Percentiles rank a stretch among this genome's conserved stretches.
phyloP scores from a whole-genome alignment of 2,113 vertebrate genomes.

The Tyto alba region DNA sequence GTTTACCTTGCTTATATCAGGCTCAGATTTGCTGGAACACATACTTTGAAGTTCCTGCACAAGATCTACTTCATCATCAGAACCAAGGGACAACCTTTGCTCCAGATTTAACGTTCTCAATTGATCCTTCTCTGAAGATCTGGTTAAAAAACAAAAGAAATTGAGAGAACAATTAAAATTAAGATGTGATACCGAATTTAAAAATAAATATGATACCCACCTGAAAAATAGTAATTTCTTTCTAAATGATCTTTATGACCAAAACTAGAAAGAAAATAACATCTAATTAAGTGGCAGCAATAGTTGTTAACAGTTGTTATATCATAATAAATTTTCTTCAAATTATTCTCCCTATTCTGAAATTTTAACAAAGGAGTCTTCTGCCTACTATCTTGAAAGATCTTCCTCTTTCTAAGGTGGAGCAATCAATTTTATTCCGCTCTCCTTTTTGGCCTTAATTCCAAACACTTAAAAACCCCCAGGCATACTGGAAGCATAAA shows the following conservation, averaged over 20 bases:
- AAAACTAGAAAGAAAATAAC: neutral
- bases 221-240: neutral
- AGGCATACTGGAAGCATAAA: neutral
- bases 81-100: slow-evolving; percentile 78
- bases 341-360: neutral
- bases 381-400: neutral
- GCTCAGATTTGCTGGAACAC: slow-evolving; percentile 95
- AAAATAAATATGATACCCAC: neutral
- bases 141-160: neutral
- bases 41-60: slow-evolving; percentile 89
- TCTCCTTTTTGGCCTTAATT: neutral
- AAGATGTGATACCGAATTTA: neutral
- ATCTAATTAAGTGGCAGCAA: neutral
- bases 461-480: neutral
- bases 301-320: neutral
- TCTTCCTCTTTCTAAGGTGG: neutral
- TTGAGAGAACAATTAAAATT: neutral
- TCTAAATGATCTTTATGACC: neutral
- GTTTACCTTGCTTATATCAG: slow-evolving; percentile 93
- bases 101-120: slow-evolving; percentile 63
- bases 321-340: neutral
- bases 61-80: slow-evolving; percentile 88
- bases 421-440: neutral
- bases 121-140: slow-evolving; percentile 63
- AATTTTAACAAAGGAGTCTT: neutral